Evolutionary conservation across 2,888 invertebrate species (phyloP), one percentile per base, ranked within the genome.

Genomic region (Hydraecia micacea): DNA sequence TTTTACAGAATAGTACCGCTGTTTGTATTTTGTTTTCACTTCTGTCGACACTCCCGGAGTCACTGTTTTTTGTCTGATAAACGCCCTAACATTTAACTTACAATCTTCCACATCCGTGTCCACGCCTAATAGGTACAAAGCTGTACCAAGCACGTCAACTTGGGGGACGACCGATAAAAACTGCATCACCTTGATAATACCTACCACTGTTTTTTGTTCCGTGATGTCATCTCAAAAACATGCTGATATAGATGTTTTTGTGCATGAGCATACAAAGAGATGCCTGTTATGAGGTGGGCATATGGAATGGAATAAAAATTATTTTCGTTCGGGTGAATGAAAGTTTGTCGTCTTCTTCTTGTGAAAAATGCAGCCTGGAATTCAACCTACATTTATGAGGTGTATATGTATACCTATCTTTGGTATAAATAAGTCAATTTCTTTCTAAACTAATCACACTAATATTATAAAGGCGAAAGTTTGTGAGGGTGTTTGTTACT

Each of bases 171-270:
- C 68, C 11, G 42, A 87, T 71, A 87, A 84, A 87, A 87, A 86
- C 80, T 80, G 74, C 81, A 82, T 86, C 82, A 81, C 86, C 87
- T 87, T 87, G 80, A 85, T 85, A 79, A 36, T 42, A 49, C 68
- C 42, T 42, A 49, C 68, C 42, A 32, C 39, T 42, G 71, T 71
- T 77, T 81, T 81, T 81, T 86, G 73, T 73, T n/a, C 39, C 65
- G 68, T 81, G 86, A 86, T 81, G 75, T 81, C 86, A 84, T 77
- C 75, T 79, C 25, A 18, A 60, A 83, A 80, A 73, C 32, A 68
- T 42, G 36, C 63, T 55, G 73, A 69, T 71, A 60, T 55, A 72
- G 52, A 77, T 67, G 42, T 60, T 60, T 58, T 70, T 67, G 52
- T 55, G 46, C 28, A 67, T 36, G 11, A 55, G 36, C 21, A 25